These are phyloP conservation scores for Eilema caniola DNA, from an alignment of 2,888 invertebrate genomes.

Conservation along the genomic window DNA sequence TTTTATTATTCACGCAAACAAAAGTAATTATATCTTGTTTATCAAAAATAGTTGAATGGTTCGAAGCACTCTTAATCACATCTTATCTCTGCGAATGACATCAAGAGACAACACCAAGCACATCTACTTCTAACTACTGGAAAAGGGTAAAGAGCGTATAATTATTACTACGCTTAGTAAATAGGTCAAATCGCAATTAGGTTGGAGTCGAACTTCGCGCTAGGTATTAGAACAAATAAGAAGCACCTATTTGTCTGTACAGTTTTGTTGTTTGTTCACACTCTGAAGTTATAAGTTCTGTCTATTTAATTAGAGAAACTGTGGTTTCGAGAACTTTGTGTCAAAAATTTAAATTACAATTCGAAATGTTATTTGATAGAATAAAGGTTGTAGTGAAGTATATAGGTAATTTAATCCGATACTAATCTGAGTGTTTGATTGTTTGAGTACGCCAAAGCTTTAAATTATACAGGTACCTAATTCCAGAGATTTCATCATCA, in stretches of 20 bases:
- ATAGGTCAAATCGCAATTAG: conserved; percentile 24
- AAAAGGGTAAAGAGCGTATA: conserved; percentile 19
- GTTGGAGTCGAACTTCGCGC: conserved; percentile 15
- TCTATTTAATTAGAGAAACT: neutral
- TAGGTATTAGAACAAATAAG: conserved; percentile 1
- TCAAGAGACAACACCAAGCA: conserved; percentile 14
- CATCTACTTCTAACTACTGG: conserved; percentile 15
- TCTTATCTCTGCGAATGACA: conserved; percentile 14
- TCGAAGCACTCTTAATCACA: neutral
- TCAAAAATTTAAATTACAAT: neutral
- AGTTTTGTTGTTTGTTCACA: neutral
- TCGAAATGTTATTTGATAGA: neutral
- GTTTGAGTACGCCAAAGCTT: too few species aligned
- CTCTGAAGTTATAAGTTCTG: neutral
- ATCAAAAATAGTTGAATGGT: neutral
- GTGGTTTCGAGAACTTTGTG: neutral
- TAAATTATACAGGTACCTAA: too few species aligned
- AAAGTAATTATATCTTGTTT: too few species aligned
- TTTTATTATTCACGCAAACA: too few species aligned
- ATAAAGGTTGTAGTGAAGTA: neutral
- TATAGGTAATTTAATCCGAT: too few species aligned
- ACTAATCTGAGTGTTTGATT: too few species aligned
- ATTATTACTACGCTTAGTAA: conserved; percentile 21
- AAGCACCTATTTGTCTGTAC: neutral
- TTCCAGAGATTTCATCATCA: too few species aligned